phyloP scores from a whole-genome alignment of 2,888 invertebrate species.

The Amorpha juglandis region DNA sequence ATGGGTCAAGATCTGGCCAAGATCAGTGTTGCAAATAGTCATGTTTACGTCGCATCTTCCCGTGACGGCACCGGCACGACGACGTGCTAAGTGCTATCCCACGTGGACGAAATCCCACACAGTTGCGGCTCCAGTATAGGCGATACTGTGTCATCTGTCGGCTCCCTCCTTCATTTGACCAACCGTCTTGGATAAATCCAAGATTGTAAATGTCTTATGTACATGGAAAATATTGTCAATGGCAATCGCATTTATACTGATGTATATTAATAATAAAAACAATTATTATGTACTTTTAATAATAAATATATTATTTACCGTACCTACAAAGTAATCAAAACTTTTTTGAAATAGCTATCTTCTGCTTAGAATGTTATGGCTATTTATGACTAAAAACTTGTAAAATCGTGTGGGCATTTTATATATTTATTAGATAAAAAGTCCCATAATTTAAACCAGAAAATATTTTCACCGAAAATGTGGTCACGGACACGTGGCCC shows the following conservation, averaged over 20 bases:
- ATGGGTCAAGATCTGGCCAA: slow-evolving; percentile 84
- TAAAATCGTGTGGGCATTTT: not conserved
- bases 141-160: not conserved
- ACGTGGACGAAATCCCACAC: slow-evolving; percentile 43
- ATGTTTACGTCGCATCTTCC: slow-evolving; percentile 75
- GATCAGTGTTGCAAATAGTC: slow-evolving; percentile 77
- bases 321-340: no score
- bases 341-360: no score
- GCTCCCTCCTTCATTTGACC: not conserved
- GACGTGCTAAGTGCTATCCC: slow-evolving; percentile 59
- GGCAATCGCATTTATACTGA: not conserved
- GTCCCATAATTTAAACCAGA: not conserved
- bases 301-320: no score
- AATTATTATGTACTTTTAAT: no score
- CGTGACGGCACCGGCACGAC: slow-evolving; percentile 40
- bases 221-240: not conserved
- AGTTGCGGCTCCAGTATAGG: not conserved
- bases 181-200: not conserved
- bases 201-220: not conserved
- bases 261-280: no score
- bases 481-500: not conserved
- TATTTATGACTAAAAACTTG: not conserved
- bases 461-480: not conserved
- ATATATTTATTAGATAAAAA: not conserved
- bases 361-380: no score